Evolutionary conservation across 2,113 vertebrate genomes (phyloP), one percentile per base, ranked within the genome.

Genomic region (Maccullochella peelii): DNA sequence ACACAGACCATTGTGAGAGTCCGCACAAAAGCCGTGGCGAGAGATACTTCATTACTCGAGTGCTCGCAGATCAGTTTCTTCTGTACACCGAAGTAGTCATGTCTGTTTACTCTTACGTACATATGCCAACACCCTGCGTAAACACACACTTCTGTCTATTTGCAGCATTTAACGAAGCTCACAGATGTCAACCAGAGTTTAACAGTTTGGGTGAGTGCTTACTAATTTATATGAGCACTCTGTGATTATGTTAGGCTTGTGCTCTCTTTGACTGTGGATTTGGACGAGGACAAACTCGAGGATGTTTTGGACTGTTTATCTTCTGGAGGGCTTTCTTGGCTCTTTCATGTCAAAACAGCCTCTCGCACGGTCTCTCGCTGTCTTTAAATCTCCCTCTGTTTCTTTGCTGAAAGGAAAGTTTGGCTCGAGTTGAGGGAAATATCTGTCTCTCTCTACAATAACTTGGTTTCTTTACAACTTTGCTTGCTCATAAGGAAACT

Each of bases 101-200:
- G 65, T 62, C 10, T 81, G 87, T 92, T 91, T 89, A 88, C 82
- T 57, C 76, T 76, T 80, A 92, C 82, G 14, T 54, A 57, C 79
- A 72, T 77, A 75, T 73, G 80, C 82, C 85, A 77, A 89, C 90
- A 81, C 89, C 91, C 85, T 83, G 69, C 7, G 40, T 91, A 93
- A 91, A 94, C 84, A 91, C 74, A 40, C 25, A 44, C 83, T 44
- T 88, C 40, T 81, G 89, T 88, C 87, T 85, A 80, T 80, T 83
- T 74, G 83, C 78, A 36, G n/a, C 54, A 38, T 90, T 93, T 92
- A 87, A 89, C 66, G 62, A 86, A 3, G 63, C 79, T 84, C 77
- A 14, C 87, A 79, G 84, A 93, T 75, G 92, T 92, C 91, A 89
- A 50, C 57, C 83, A 61, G 86, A 93, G 91, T 91, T 94, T 89